Evolutionary conservation across 2,113 vertebrate species (phyloP).

Genomic region (Phasianus colchicus): DNA sequence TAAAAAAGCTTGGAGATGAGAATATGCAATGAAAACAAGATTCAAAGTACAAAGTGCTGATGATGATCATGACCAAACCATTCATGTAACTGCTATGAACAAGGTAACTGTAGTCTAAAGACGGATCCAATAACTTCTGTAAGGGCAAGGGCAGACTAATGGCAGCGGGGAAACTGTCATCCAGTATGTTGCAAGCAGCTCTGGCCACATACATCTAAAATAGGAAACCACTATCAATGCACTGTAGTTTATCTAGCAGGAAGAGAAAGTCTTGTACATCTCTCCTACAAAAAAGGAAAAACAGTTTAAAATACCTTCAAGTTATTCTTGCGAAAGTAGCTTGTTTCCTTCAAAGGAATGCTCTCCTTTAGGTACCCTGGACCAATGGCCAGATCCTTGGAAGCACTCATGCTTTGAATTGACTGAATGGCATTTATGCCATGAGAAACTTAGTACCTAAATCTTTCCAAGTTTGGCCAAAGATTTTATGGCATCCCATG

Average conservation of each 20-base stretch:
- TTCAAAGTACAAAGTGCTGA: neutral
- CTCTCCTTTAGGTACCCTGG: neutral
- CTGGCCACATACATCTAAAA: neutral
- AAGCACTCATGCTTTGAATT: neutral
- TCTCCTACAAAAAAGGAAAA: neutral
- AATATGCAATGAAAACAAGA: neutral
- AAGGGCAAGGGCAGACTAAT: neutral
- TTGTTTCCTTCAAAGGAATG: neutral
- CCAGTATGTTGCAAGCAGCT: neutral
- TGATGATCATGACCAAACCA: neutral
- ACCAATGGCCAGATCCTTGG: neutral
- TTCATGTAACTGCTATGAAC: neutral
- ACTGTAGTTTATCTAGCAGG: neutral
- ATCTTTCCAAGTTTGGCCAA: neutral
- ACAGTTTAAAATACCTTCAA: neutral
- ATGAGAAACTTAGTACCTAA: neutral
- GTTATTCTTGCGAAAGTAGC: neutral
- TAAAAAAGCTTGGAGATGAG: conserved; percentile 34
- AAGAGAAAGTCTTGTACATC: neutral
- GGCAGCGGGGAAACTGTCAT: neutral
- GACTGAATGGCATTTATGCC: neutral
- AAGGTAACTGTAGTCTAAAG: neutral
- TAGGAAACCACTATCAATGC: neutral
- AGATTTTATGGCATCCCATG: neutral
- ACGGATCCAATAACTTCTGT: neutral